Percentiles rank a stretch among this genome's conserved stretches.
Conservation (phyloP, 2,797 vertebrate species). For the Danio albolineatus region DNA sequence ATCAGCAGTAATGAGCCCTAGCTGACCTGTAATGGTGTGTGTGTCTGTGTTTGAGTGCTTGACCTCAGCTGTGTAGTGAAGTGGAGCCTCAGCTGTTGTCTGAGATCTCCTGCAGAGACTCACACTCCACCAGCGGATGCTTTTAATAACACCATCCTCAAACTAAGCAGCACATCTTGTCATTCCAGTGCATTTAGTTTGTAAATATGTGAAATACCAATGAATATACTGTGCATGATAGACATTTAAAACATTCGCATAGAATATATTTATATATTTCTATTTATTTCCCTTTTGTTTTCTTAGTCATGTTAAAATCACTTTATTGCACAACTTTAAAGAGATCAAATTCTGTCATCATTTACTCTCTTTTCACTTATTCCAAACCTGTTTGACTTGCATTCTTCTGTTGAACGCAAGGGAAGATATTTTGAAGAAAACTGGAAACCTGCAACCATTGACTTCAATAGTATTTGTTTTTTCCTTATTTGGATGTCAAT, state of each 20-base stretch:
- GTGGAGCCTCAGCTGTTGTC: conserved; percentile 28
- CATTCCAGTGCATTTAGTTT: background rate
- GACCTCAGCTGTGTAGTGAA: conserved; percentile 21
- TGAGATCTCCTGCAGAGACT: conserved; percentile 24
- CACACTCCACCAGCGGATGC: background rate
- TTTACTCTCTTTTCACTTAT: no score
- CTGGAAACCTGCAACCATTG: no score
- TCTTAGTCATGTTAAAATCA: background rate
- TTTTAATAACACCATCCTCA: conserved; percentile 17
- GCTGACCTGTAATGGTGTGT: conserved; percentile 52
- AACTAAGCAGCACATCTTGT: background rate
- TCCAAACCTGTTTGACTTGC: no score
- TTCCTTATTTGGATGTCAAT: no score
- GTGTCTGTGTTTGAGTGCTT: conserved; percentile 36
- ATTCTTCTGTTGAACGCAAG: no score
- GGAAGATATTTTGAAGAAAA: no score
- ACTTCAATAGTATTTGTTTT: no score
- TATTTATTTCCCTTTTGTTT: background rate
- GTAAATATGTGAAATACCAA: no score
- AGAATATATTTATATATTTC: background rate
- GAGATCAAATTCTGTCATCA: no score
- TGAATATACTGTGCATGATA: background rate
- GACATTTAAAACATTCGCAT: background rate
- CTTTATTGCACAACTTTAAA: background rate
- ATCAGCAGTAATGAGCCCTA: conserved; percentile 64